These are phyloP conservation scores for Gryllus longicercus DNA, from an alignment of 2,888 invertebrate species.

Conservation along the genomic window DNA sequence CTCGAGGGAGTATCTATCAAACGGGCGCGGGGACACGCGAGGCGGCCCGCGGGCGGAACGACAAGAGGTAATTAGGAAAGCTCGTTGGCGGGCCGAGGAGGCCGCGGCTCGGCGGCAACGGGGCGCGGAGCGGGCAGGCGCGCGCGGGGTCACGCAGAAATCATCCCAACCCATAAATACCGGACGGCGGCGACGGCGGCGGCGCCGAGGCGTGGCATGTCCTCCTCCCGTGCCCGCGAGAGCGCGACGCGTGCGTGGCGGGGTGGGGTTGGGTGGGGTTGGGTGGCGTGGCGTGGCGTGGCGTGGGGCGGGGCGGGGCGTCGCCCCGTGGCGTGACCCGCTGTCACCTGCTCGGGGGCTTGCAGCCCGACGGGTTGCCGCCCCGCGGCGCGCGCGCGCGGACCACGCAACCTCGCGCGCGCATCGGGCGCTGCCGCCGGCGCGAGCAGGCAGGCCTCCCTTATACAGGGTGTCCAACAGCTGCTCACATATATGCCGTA, in stretches of 20 bases:
- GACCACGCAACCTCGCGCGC: no score
- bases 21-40: neutral
- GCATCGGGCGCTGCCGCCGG: no score
- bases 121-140: neutral
- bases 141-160: neutral
- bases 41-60: neutral
- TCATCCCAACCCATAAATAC: constrained; percentile 2
- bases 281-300: neutral
- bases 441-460: no score
- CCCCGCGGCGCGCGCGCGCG: no score
- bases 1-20: neutral
- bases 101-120: neutral
- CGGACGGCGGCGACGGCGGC: neutral
- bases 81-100: no score
- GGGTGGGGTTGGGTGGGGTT: neutral
- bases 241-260: neutral
- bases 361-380: no score
- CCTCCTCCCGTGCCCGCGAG: neutral
- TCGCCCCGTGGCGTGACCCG: no score
- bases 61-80: neutral
- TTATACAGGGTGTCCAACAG: no score
- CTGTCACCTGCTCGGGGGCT: no score
- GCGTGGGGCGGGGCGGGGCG: neutral
- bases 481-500: no score
- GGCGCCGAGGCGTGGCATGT: neutral